Evolutionary conservation across 2,113 vertebrate species (phyloP).

Genomic region (Hypanus sabinus): DNA sequence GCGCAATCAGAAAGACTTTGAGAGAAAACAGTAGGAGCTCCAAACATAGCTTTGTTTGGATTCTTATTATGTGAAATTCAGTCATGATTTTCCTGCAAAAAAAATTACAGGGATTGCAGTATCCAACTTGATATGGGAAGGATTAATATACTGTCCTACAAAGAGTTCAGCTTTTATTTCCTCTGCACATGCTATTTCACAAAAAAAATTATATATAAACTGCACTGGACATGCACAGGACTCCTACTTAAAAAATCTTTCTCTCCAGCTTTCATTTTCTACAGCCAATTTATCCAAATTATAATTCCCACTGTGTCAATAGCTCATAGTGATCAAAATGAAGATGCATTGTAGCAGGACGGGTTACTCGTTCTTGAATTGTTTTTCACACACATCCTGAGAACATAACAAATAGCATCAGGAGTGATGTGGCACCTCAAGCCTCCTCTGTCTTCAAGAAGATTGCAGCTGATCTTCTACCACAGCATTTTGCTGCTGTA

Average conservation of each 20-base stretch:
- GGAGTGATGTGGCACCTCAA: too few relatives aligned
- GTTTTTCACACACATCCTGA: background rate
- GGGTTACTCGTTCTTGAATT: background rate
- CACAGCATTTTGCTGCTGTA: too few relatives aligned
- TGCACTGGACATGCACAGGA: background rate
- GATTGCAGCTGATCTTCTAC: too few relatives aligned
- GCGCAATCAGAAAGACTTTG: slow-evolving; percentile 16
- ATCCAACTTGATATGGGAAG: background rate
- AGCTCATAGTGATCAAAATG: background rate
- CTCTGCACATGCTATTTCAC: background rate
- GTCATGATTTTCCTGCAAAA: background rate
- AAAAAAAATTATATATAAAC: background rate
- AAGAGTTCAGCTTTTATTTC: background rate
- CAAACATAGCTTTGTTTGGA: background rate
- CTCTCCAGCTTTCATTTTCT: background rate
- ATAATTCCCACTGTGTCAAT: background rate
- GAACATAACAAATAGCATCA: background rate
- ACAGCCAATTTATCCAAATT: background rate
- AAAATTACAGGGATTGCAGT: background rate
- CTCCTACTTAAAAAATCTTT: background rate
- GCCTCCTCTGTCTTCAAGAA: too few relatives aligned
- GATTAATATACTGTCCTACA: background rate
- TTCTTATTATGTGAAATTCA: slow-evolving; percentile 14
- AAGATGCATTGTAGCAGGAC: background rate
- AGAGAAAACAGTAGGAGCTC: slow-evolving; percentile 21